These are phyloP conservation scores for Phrynocephalus vlangalii DNA, from an alignment of 2,797 vertebrate species.

Conservation along the genomic window DNA sequence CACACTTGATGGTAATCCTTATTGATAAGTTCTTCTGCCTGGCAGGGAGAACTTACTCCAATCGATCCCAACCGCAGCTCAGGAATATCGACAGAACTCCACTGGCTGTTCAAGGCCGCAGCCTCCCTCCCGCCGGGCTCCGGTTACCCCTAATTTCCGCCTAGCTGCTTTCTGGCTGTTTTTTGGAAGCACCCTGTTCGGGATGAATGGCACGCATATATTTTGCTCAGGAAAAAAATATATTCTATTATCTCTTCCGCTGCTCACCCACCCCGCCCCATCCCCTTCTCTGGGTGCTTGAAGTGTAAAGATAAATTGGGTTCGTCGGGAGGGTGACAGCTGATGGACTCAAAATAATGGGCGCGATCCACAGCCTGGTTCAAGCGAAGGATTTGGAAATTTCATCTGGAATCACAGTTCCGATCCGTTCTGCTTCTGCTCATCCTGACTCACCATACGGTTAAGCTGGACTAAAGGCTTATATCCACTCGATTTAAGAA, in stretches of 20 bases:
- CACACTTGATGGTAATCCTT: slow-evolving; percentile 9
- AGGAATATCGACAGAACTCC: not conserved
- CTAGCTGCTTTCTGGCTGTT: not conserved
- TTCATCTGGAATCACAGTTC: not conserved
- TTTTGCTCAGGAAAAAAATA: not conserved
- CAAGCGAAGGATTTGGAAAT: not conserved
- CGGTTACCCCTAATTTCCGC: no score
- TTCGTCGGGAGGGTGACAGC: not conserved
- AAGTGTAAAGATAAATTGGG: no score
- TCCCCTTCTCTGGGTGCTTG: no score
- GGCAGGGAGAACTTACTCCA: not conserved
- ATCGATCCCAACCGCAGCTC: not conserved
- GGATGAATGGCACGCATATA: not conserved
- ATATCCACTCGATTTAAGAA: not conserved
- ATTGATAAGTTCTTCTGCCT: not conserved
- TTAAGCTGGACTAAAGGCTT: not conserved
- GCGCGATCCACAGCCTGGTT: not conserved
- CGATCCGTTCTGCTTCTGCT: not conserved
- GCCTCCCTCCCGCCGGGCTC: not conserved
- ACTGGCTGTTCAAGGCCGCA: not conserved
- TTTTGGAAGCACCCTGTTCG: not conserved
- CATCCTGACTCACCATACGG: no score
- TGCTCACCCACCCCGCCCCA: not conserved
- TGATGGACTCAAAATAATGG: not conserved
- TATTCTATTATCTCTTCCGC: no score